Base-by-base conservation (phyloP, 1,140 invertebrate genomes). In the Leptoteleia sp. region DNA sequence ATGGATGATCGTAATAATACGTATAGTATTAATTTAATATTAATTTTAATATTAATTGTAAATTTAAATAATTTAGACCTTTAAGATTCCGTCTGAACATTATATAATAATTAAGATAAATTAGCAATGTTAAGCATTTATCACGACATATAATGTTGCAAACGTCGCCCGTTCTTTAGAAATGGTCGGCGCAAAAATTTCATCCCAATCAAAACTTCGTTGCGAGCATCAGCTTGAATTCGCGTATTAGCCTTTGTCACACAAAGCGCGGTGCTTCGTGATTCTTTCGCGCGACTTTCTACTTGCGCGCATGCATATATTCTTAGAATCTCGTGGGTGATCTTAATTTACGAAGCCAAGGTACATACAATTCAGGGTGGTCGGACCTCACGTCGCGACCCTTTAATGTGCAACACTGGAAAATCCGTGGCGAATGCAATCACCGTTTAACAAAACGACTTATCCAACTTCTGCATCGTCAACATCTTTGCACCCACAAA, bases 341-440 rank as follows among this genome's bases (percentile, higher is more conserved):
- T 81, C 72, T 83, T 84, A 82, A 84, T 82, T 83, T 75, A 73
- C 72, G 54, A 57, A 35, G 64, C 12, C 65, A 29, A 65, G 54
- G 81, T 65, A 68, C 80, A 79, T 65, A 80, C 80, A 82, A 82
- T 79, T 78, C 65, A 75, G 59, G 12, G 57, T 77, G 59, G 62
- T 67, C 75, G 77, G 61, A 70, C 59, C 40, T 59, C 67, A 61
- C 79, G 55, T 78, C 57, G 57, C 48, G 64, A 55, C 71, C 68
- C 64, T 81, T 57, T 72, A 55, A 11, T 68, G 15, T 43, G 25
- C 55, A 59, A 65, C 50, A 47, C 35, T 76, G 82, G 80, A 83
- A 83, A 84, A 82, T 76, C 83, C 83, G 81, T 86, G 48, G 57
- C 83, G 76, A 86, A 86, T 86, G 82, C 82, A 84, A 86, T 85